phyloP scores from a whole-genome alignment of 1,140 invertebrate genomes.

The Meteorus sp. region DNA sequence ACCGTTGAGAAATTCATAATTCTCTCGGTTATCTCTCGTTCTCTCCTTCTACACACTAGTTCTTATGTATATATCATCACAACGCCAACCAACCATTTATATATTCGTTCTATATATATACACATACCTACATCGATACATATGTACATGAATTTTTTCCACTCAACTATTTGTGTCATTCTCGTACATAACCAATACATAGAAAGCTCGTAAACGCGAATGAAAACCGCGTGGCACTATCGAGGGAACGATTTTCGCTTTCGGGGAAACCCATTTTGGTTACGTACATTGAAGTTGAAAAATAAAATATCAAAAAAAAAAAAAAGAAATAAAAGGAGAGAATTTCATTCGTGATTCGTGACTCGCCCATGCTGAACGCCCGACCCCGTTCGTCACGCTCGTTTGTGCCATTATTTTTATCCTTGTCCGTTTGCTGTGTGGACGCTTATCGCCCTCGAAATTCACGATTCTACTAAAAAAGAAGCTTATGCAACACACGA shows the following conservation, averaged over 20 bases:
- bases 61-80: conserved; percentile 11
- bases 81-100: conserved; percentile 17
- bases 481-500: background rate
- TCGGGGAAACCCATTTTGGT: background rate
- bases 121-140: background rate
- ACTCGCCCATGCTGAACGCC: background rate
- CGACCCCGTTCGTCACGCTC: conserved; percentile 8
- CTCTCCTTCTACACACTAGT: too few relatives aligned
- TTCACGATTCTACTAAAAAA: background rate
- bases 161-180: too few relatives aligned
- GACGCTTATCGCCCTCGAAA: conserved; percentile 11
- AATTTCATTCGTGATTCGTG: conserved; percentile 9
- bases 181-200: too few relatives aligned
- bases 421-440: background rate
- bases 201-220: too few relatives aligned
- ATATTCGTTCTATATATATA: conserved; percentile 6
- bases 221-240: background rate
- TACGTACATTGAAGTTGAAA: background rate
- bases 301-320: background rate
- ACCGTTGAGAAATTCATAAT: conserved; percentile 13
- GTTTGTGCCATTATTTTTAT: conserved; percentile 7
- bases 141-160: too few relatives aligned
- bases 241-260: background rate
- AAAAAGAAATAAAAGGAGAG: background rate
- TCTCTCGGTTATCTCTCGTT: conserved; percentile 21